Percentiles rank a stretch among this genome's conserved stretches.
Evolutionary conservation across 2,888 invertebrate species (phyloP).

Genomic region (Philereme transversata): DNA sequence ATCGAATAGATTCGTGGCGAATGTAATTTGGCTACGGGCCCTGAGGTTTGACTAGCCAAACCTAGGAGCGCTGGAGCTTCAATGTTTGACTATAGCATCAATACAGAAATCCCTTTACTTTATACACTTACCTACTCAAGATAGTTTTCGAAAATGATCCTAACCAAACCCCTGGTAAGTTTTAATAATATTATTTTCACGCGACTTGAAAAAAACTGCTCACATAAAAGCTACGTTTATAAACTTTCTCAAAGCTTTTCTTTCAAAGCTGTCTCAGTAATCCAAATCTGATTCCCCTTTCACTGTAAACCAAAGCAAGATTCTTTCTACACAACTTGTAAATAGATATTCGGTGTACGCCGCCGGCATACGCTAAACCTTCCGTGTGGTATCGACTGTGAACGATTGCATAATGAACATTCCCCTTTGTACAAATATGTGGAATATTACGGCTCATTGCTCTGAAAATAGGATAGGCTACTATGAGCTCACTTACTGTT

Average conservation of each 20-base stretch:
- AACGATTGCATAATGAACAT: background rate
- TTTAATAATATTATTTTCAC: too few relatives aligned
- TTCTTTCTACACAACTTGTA: constrained; percentile 7
- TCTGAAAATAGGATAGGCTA: too few relatives aligned
- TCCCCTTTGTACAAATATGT: background rate
- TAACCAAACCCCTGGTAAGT: background rate
- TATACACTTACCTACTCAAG: too few relatives aligned
- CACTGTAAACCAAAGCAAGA: constrained; percentile 5
- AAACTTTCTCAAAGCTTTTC: background rate
- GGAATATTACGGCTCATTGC: too few relatives aligned
- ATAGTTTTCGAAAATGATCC: background rate
- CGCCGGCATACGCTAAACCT: background rate
- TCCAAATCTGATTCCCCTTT: constrained; percentile 6
- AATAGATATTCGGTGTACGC: constrained; percentile 16
- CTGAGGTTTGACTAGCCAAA: too few relatives aligned
- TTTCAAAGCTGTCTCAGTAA: constrained; percentile 1
- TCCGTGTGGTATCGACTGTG: background rate
- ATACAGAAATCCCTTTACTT: too few relatives aligned
- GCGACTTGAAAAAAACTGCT: too few relatives aligned
- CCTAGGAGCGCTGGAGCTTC: too few relatives aligned
- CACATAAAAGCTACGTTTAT: background rate
- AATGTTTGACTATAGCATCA: too few relatives aligned
- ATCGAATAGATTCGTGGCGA: too few relatives aligned
- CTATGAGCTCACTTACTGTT: too few relatives aligned
- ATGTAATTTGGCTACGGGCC: too few relatives aligned